phyloP scores from a whole-genome alignment of 2,113 vertebrate species.

The Ramphastos sulfuratus region DNA sequence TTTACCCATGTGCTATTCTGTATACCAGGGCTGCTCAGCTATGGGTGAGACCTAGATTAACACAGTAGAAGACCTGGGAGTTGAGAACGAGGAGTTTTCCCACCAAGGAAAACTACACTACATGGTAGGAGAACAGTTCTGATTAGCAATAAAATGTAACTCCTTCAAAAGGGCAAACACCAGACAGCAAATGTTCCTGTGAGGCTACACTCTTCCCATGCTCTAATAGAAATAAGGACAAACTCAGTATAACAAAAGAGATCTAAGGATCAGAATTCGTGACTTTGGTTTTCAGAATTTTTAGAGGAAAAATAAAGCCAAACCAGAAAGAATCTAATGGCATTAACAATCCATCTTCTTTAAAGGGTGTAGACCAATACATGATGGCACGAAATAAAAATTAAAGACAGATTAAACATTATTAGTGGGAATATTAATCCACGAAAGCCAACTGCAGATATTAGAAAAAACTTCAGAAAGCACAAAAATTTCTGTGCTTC shows the following conservation, averaged over 20 bases:
- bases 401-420: not conserved
- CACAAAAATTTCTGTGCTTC: not conserved
- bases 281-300: not conserved
- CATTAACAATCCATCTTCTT: not conserved
- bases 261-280: not conserved
- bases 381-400: not conserved
- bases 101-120: not conserved
- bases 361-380: not conserved
- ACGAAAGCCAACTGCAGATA: not conserved
- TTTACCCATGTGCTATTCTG: not conserved
- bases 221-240: not conserved
- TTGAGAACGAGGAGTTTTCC: too few relatives aligned
- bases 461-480: not conserved
- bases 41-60: not conserved
- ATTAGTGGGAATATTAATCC: not conserved
- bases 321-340: not conserved
- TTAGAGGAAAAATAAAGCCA: not conserved
- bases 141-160: not conserved
- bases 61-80: not conserved
- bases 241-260: not conserved
- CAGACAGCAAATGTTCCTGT: not conserved
- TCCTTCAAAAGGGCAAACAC: not conserved
- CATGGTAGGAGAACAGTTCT: not conserved
- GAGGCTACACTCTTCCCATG: not conserved
- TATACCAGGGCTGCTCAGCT: not conserved